A percentile compares a stretch with the other conserved stretches of the same genome.
Evolutionary conservation across 2,797 vertebrate genomes (phyloP).

Genomic region (Rhabdomys pumilio): DNA sequence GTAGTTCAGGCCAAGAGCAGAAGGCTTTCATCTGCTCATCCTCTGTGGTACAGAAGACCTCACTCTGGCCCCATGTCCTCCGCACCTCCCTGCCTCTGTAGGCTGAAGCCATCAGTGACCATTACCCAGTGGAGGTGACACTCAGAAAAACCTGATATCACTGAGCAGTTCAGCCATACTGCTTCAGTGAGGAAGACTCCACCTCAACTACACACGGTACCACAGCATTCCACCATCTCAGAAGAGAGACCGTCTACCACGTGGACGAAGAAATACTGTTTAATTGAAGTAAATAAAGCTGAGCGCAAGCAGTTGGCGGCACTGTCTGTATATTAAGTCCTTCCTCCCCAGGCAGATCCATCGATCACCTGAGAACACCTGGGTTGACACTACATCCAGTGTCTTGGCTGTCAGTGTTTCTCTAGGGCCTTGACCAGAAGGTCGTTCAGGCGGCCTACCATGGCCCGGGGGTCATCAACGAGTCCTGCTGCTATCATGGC

Average conservation of each 20-base stretch:
- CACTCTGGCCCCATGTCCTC: not conserved
- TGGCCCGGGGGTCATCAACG: slow-evolving; percentile 96
- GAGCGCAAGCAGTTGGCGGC: not conserved
- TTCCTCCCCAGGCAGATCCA: not conserved
- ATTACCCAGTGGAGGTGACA: slow-evolving; percentile 92
- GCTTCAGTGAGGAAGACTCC: not conserved
- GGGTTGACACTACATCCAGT: not conserved
- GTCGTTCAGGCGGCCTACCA: slow-evolving; percentile 95
- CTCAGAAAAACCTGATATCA: slow-evolving; percentile 23
- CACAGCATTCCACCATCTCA: not conserved
- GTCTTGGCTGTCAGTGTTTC: slow-evolving; percentile 87
- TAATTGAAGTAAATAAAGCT: slow-evolving; percentile 77
- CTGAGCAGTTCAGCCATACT: too few species aligned
- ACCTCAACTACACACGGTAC: not conserved
- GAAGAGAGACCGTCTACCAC: not conserved
- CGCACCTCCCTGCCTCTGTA: slow-evolving; percentile 74
- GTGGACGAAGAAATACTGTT: slow-evolving; percentile 54
- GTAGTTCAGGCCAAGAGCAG: not conserved
- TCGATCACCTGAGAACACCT: not conserved
- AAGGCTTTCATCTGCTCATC: not conserved
- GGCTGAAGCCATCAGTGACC: slow-evolving; percentile 93
- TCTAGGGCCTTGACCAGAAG: slow-evolving; percentile 95
- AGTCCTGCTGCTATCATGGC: slow-evolving; percentile 98
- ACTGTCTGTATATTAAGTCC: not conserved
- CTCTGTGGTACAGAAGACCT: not conserved